Evolutionary conservation across 2,888 invertebrate species (phyloP).

Genomic region (Pristionchus maxplancki): DNA sequence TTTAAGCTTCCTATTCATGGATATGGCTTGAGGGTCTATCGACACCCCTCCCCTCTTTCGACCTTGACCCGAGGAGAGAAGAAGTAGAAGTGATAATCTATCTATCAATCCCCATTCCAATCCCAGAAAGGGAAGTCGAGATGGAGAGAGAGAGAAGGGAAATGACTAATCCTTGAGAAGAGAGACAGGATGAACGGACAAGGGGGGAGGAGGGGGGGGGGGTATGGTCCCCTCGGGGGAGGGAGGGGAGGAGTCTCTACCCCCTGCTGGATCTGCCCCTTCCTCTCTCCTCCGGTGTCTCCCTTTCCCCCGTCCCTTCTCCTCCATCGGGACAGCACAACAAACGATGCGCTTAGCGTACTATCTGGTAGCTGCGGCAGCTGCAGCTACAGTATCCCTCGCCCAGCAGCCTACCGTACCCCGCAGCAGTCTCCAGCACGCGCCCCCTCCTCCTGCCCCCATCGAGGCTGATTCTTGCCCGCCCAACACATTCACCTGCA

Average conservation of each 20-base stretch:
- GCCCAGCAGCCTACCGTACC: background rate
- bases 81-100: constrained; percentile 46
- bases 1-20: constrained; percentile 34
- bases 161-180: constrained; percentile 35
- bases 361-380: background rate
- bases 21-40: background rate
- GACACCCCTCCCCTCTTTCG: background rate
- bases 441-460: background rate
- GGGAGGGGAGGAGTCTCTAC: constrained; percentile 15
- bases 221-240: constrained; percentile 14
- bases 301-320: background rate
- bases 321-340: background rate
- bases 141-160: background rate
- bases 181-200: constrained; percentile 38
- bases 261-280: background rate
- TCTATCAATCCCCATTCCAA: constrained; percentile 14
- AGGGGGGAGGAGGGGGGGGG: constrained; percentile 18
- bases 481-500: constrained; percentile 71
- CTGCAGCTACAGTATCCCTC: background rate
- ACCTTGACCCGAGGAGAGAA: constrained; percentile 26
- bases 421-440: background rate
- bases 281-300: background rate
- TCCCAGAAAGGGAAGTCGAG: constrained; percentile 41
- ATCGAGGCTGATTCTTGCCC: constrained; percentile 63
- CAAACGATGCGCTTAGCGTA: background rate